Base-by-base conservation (phyloP, 1,140 invertebrate species). In the Sminthurinus signatus region DNA sequence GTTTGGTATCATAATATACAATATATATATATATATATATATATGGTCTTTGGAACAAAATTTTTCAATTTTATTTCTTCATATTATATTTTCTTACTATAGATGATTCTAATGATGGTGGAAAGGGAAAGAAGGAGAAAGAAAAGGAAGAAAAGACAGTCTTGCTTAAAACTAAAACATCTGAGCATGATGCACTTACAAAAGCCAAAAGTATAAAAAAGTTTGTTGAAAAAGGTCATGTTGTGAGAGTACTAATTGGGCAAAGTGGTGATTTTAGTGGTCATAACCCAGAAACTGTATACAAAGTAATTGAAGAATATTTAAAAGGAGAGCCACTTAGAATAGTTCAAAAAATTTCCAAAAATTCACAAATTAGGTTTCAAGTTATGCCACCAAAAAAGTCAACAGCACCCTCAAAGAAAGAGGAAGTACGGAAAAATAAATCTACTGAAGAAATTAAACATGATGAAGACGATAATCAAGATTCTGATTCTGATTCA, bases 151-250 rank as follows among this genome's bases (percentile, higher is more conserved):
- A 39, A 44, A 71, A 71, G 29, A 71, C 65, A 10, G 48, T 65
- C 1, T 28, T 71, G 10, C 0, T 71, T 17, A 71, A 55, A 31
- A 61, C 60, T 31, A 71, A 59, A 19, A 71, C 60, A 17, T 28
- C 52, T 4, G 60, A 65, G 19, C 57, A 71, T 39, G 69, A 71
- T 58, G 23, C 52, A 2, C 8, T 58, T 15, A 36, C 55, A 3
- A 71, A 66, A 64, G 42, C 62, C 3, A 71, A 68, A 31, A 21
- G 44, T 12, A 65, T 71, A 27, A 60, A 56, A 28, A 71, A 71
- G 32, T 71, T 58, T 54, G 28, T 71, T 21, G 44, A 55, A 10
- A 71, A 71, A 48, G 64, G 64, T 1, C 56, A 68, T 29, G 29
- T 44, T 8, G 50, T 71, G 12, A 15, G 51, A 44, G 63, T 71